Evolutionary conservation across 2,113 vertebrate genomes (phyloP).

Genomic region (Pteropus alecto): DNA sequence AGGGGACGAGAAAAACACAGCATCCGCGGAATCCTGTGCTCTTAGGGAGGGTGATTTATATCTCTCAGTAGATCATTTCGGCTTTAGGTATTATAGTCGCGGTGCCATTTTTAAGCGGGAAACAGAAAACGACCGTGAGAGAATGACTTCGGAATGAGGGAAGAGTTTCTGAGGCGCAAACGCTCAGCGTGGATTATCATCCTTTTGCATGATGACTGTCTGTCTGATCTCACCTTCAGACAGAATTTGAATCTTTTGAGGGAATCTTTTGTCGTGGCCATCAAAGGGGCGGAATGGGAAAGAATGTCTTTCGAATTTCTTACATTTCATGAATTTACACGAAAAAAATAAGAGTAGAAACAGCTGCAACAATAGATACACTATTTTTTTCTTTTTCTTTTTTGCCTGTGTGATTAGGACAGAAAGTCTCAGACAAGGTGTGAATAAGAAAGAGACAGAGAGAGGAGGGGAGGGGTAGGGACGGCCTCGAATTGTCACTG

Average conservation of each 20-base stretch:
- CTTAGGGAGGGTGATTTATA: background rate
- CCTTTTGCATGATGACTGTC: background rate
- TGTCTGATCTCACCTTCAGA: background rate
- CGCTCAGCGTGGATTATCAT: background rate
- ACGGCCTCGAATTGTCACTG: background rate
- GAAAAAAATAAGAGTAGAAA: background rate
- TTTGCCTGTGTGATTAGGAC: background rate
- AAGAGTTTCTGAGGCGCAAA: background rate
- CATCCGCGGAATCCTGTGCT: background rate
- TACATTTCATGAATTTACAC: background rate
- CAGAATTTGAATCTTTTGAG: background rate
- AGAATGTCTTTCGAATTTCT: background rate
- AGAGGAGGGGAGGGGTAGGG: too few relatives aligned
- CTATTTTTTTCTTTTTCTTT: background rate
- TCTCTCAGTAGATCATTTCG: background rate
- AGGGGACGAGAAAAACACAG: background rate
- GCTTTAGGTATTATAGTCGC: background rate
- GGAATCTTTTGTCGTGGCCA: background rate
- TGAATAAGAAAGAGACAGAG: background rate
- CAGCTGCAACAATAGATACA: background rate
- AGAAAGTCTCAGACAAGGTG: background rate
- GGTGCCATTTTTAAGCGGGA: background rate
- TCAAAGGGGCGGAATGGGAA: background rate
- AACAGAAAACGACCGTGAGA: background rate
- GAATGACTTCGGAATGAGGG: background rate